These are phyloP conservation scores for Hemibagrus wyckioides DNA, from an alignment of 2,113 vertebrate species.

Conservation along the genomic window DNA sequence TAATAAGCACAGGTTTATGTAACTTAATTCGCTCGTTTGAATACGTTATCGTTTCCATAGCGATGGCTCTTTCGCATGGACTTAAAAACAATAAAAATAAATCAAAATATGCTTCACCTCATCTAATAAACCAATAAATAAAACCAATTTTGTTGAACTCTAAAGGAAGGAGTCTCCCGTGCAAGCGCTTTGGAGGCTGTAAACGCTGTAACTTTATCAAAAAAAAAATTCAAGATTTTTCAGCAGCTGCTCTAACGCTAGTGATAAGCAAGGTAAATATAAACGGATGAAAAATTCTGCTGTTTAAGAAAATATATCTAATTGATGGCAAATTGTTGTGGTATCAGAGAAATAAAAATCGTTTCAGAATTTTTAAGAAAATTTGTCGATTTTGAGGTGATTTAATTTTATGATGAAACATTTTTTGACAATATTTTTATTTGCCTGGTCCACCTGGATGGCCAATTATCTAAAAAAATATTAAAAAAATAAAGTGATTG, in stretches of 20 bases:
- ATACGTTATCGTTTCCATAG: too few relatives aligned
- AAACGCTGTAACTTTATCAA: too few relatives aligned
- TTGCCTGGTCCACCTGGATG: neutral
- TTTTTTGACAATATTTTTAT: neutral
- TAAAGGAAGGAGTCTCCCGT: neutral
- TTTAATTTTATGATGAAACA: neutral
- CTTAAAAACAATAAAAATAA: too few relatives aligned
- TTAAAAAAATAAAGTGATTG: neutral
- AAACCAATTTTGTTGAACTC: neutral
- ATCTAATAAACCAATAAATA: neutral
- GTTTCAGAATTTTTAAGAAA: neutral
- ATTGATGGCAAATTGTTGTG: neutral
- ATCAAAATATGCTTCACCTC: neutral
- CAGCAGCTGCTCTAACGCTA: neutral
- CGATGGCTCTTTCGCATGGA: too few relatives aligned
- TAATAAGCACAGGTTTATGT: too few relatives aligned
- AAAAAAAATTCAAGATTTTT: too few relatives aligned
- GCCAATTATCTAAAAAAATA: neutral
- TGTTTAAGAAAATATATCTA: too few relatives aligned
- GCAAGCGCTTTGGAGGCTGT: neutral
- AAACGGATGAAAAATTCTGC: too few relatives aligned
- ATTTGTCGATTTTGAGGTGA: neutral
- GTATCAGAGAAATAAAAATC: neutral
- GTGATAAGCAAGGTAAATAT: neutral
- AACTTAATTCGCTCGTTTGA: too few relatives aligned